phyloP scores from a whole-genome alignment of 1,140 invertebrate species.

The Drosophila azteca region DNA sequence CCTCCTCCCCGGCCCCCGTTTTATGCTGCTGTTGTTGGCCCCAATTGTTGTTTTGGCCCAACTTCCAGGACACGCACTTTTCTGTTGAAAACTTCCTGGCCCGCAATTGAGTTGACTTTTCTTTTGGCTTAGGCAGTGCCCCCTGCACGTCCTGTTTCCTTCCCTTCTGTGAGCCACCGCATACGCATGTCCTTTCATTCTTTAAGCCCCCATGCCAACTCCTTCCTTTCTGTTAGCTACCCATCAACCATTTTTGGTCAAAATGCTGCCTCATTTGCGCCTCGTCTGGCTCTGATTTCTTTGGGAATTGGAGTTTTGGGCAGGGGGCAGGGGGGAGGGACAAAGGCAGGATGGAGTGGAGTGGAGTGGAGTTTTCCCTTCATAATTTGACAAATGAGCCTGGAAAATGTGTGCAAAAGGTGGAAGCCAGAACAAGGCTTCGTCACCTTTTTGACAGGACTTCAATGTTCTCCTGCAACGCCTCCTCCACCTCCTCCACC shows the following conservation, averaged over 20 bases:
- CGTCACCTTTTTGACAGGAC: slow-evolving; percentile 73
- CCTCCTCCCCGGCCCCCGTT: not conserved
- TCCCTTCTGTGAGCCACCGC: not conserved
- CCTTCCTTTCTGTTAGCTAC: no score
- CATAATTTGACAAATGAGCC: slow-evolving; percentile 76
- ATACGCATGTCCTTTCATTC: not conserved
- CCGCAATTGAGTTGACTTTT: slow-evolving; percentile 57
- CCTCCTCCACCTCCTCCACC: not conserved
- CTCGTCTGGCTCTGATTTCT: slow-evolving; percentile 64
- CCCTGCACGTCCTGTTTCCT: not conserved
- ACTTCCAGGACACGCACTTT: slow-evolving; percentile 25
- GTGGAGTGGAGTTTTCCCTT: slow-evolving; percentile 8
- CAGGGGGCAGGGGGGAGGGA: not conserved
- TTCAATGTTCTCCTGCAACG: not conserved
- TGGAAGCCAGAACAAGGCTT: slow-evolving; percentile 37
- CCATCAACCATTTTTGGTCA: slow-evolving; percentile 12
- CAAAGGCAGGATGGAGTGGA: no score
- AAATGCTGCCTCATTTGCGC: slow-evolving; percentile 77
- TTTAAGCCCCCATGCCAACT: not conserved
- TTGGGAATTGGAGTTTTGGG: slow-evolving; percentile 4
- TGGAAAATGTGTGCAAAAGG: slow-evolving; percentile 10
- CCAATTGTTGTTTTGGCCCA: slow-evolving; percentile 30
- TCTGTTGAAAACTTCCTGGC: slow-evolving; percentile 9
- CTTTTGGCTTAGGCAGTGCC: not conserved
- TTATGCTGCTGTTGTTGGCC: slow-evolving; percentile 10